Percentiles rank a stretch among this genome's conserved stretches.
Evolutionary conservation across 2,113 vertebrate species (phyloP).

Genomic region (Elaphurus davidianus): DNA sequence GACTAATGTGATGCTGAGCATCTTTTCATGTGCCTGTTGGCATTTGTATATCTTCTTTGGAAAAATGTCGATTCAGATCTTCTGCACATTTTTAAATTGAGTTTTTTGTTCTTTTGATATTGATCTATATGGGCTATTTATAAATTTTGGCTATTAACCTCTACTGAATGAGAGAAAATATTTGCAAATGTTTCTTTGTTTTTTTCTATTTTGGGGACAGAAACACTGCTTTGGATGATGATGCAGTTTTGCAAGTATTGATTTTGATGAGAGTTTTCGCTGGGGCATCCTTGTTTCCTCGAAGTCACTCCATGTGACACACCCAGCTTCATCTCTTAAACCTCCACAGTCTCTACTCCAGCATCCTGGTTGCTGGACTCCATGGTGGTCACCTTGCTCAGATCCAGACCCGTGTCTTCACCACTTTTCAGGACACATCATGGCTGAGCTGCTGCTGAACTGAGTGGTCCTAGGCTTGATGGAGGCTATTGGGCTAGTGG

Average conservation of each 20-base stretch:
- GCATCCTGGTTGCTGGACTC: background rate
- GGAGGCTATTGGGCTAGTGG: background rate
- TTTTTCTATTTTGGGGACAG: background rate
- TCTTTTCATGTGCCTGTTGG: background rate
- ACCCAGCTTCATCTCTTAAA: background rate
- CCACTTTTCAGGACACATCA: background rate
- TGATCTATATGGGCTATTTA: background rate
- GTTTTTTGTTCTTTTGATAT: background rate
- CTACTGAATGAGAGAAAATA: background rate
- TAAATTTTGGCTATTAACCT: background rate
- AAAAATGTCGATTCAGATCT: background rate
- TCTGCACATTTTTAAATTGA: background rate
- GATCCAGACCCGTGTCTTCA: background rate
- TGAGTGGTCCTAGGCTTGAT: fast-evolving
- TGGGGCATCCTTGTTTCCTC: background rate
- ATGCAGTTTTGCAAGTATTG: background rate
- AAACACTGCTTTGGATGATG: background rate
- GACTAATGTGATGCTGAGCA: background rate
- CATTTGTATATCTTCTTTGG: background rate
- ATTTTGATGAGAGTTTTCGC: background rate
- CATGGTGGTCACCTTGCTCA: background rate
- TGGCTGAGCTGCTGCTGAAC: background rate
- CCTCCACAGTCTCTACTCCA: background rate
- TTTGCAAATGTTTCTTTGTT: background rate
- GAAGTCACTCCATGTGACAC: background rate